phyloP scores from a whole-genome alignment of 2,113 vertebrate species.

The Micronycteris hirsuta region DNA sequence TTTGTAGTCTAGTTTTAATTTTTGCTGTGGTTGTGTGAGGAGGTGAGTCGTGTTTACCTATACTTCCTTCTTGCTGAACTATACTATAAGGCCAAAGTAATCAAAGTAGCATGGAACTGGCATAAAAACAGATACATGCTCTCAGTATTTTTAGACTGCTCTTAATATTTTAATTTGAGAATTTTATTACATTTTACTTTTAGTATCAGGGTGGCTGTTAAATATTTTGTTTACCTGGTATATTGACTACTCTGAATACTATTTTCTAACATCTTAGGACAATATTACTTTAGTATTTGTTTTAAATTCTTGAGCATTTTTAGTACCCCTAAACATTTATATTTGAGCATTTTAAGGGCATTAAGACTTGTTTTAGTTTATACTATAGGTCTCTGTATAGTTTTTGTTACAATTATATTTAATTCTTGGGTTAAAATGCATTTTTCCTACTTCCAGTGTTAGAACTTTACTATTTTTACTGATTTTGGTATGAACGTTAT shows the following conservation, averaged over 20 bases:
- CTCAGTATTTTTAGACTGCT: background rate
- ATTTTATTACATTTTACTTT: slow-evolving; percentile 42
- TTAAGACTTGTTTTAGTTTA: slow-evolving; percentile 23
- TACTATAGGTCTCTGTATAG: background rate
- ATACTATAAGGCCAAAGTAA: too few relatives aligned
- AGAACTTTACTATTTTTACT: background rate
- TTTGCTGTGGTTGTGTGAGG: too few relatives aligned
- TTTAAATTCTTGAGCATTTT: slow-evolving; percentile 38
- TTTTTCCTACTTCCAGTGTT: slow-evolving; percentile 21
- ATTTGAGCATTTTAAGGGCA: background rate
- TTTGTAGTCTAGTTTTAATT: too few relatives aligned
- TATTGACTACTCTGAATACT: background rate
- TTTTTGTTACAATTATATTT: background rate
- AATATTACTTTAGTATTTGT: slow-evolving; percentile 14
- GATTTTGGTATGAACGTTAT: background rate
- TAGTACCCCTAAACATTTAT: background rate
- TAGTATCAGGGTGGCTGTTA: slow-evolving; percentile 10
- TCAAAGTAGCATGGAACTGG: too few relatives aligned
- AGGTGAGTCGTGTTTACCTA: too few relatives aligned
- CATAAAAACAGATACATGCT: background rate
- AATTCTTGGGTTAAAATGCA: background rate
- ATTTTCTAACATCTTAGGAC: slow-evolving; percentile 7
- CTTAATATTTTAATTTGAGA: slow-evolving; percentile 11
- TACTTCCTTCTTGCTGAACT: too few relatives aligned
- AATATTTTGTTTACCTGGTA: slow-evolving; percentile 49